These are phyloP conservation scores for Erebia palarica DNA, from an alignment of 2,888 invertebrate species.

Conservation along the genomic window DNA sequence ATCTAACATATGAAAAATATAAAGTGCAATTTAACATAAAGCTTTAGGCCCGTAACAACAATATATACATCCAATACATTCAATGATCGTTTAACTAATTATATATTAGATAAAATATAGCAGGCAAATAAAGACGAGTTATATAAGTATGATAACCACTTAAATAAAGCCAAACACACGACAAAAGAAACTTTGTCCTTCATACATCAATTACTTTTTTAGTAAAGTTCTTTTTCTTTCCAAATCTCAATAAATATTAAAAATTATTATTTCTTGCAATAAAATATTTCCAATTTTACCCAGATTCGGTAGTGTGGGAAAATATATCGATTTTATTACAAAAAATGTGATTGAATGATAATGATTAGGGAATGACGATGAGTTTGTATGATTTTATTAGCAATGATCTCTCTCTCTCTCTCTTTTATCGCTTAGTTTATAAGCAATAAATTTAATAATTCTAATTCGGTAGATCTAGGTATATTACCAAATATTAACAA, in stretches of 20 bases:
- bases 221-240: constrained; percentile 1
- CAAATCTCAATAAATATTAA: constrained; percentile 13
- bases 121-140: too few relatives aligned
- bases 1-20: constrained; percentile 29
- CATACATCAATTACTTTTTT: background rate
- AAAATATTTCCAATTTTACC: constrained; percentile 7
- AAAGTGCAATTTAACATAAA: constrained; percentile 48
- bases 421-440: background rate
- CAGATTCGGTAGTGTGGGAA: background rate
- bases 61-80: background rate
- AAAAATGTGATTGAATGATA: constrained; percentile 20
- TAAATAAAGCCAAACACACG: too few relatives aligned
- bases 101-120: too few relatives aligned
- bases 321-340: constrained; percentile 9
- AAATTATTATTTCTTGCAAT: constrained; percentile 19
- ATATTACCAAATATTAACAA: background rate
- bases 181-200: too few relatives aligned
- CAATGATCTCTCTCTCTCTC: background rate
- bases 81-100: too few relatives aligned
- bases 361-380: constrained; percentile 4
- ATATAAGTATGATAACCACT: too few relatives aligned
- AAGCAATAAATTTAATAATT: too few relatives aligned
- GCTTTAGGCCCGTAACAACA: constrained; percentile 15
- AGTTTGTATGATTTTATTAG: background rate
- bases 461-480: background rate